Conservation (phyloP, 2,888 invertebrate genomes). For the Hesperia comma region DNA sequence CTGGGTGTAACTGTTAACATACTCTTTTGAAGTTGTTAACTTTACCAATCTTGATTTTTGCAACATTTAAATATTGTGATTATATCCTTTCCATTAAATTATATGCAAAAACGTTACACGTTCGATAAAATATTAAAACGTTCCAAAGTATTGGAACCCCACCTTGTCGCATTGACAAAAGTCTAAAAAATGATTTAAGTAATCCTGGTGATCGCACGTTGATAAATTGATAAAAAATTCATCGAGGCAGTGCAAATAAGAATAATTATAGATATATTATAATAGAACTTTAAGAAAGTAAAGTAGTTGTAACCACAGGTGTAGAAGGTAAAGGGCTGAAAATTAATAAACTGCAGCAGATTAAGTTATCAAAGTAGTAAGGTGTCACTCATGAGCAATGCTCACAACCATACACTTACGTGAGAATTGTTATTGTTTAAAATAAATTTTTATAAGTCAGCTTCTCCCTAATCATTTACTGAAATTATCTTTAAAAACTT, state of each 20-base stretch:
- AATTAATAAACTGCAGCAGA: constrained; percentile 16
- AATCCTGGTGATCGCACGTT: constrained; percentile 11
- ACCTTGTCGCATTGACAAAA: constrained; percentile 9
- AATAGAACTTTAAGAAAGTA: constrained; percentile 20
- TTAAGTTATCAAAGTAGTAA: not conserved
- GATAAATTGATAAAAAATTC: constrained; percentile 18
- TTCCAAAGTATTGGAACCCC: constrained; percentile 13
- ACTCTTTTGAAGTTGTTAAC: constrained; percentile 52
- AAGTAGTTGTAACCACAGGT: constrained; percentile 20
- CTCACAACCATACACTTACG: not conserved
- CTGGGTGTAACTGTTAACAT: constrained; percentile 76
- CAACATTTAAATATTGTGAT: too few species aligned
- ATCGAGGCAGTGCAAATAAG: constrained; percentile 22
- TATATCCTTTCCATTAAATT: constrained; percentile 29
- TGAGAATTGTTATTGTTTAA: not conserved
- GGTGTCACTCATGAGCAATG: not conserved
- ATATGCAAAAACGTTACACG: constrained; percentile 5
- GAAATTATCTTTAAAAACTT: not conserved
- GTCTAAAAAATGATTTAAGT: not conserved
- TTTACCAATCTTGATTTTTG: constrained; percentile 69
- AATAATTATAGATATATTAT: constrained; percentile 13
- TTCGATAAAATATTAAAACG: constrained; percentile 5
- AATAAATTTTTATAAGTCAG: not conserved
- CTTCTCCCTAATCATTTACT: not conserved
- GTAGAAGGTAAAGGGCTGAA: constrained; percentile 27